These are phyloP conservation scores for Protomyctophum bolini DNA, from an alignment of 2,113 vertebrate genomes.

Conservation along the genomic window DNA sequence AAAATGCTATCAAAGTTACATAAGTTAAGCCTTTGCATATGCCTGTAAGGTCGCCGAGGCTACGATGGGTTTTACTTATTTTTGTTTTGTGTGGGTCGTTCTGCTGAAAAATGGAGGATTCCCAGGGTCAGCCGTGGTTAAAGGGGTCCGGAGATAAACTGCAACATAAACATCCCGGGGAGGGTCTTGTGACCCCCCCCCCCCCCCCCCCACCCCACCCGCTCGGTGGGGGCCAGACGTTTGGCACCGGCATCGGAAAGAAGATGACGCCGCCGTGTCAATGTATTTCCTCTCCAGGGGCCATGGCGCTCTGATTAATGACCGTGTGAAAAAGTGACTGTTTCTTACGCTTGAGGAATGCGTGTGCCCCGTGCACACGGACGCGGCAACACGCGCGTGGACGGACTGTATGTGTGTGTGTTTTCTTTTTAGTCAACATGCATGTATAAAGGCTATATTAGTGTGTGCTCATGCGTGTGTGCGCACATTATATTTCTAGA, in stretches of 20 bases:
- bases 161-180: slow-evolving; percentile 35
- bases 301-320: slow-evolving; percentile 51
- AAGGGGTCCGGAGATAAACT: slow-evolving; percentile 33
- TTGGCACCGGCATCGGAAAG: slow-evolving; percentile 64
- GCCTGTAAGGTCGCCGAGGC: too few relatives aligned
- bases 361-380: neutral
- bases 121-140: slow-evolving; percentile 25
- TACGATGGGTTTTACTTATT: too few relatives aligned
- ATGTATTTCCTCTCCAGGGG: slow-evolving; percentile 59
- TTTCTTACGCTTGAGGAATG: slow-evolving; percentile 20
- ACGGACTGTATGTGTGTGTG: too few relatives aligned
- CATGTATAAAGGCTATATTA: neutral
- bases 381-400: neutral
- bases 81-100: too few relatives aligned
- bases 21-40: too few relatives aligned
- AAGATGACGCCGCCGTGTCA: slow-evolving; percentile 58
- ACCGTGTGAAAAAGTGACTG: slow-evolving; percentile 50
- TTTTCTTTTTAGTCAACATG: too few relatives aligned
- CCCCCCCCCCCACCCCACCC: slow-evolving; percentile 24
- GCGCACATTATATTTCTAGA: slow-evolving; percentile 25
- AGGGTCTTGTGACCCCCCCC: slow-evolving; percentile 29
- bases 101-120: neutral
- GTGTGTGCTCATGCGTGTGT: slow-evolving; percentile 15
- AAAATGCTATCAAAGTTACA: too few relatives aligned
- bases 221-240: slow-evolving; percentile 13